Base-by-base conservation (phyloP, 1,140 invertebrate species). In the Pissodes strobi region DNA sequence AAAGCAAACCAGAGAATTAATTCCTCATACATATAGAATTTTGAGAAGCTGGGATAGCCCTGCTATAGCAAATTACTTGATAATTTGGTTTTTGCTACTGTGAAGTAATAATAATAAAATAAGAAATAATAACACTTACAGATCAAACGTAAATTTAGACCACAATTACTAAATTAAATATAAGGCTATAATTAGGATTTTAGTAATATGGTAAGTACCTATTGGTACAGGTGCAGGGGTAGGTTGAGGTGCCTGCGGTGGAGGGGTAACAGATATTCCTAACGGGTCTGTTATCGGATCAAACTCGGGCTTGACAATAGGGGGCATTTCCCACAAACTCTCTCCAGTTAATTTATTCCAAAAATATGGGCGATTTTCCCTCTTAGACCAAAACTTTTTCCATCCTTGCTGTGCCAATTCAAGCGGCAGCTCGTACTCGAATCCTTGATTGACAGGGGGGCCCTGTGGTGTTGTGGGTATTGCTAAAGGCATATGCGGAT, bases 271-370 rank as follows among this genome's bases (percentile, higher is more conserved):
- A 46, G 75, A 91, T 66, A 96, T 97, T 9, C 94, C 94, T 48
- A 97, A 79, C 0, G 94, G 94, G 82, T 97, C 94, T 17, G 93
- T 94, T 12, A 94, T 85, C 2, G 91, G 91, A 82, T 95, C 93
- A 80, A 91, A 94, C 77, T 93, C 85, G 52, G 85, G 79, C 69
- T 76, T 73, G 72, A 87, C 85, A 9, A 87, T 78, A 18, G 91
- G 90, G 21, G 92, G 90, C 85, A 95, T 87, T 76, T 98, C 95
- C 95, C 96, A 98, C 51, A 96, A 81, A 41, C 94, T 97, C 81
- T 98, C 93, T 56, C 93, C 93, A 6, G 93, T 95, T 5, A 92
- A 80, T 82, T 95, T 95, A 77, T 98, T 98, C 90, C 95, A 98
- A 81, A 92, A 98, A 79, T 98, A 98, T 4, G 92, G 93, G 17